Evolutionary conservation across 2,888 invertebrate genomes (phyloP).

Genomic region (Mycalesis mineus): DNA sequence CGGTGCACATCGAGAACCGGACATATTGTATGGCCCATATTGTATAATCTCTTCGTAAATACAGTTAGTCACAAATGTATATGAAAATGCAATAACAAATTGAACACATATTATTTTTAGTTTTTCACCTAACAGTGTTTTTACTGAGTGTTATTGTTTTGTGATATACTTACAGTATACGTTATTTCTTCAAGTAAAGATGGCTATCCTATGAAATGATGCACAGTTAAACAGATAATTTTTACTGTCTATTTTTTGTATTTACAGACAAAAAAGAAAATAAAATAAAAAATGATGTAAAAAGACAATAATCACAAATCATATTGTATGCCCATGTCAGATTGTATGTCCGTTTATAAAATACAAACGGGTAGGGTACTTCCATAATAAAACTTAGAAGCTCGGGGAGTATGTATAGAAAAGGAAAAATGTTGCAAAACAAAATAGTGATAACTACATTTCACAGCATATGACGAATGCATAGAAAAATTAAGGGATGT

Average conservation of each 20-base stretch:
- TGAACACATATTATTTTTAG: constrained; percentile 53
- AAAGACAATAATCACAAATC: constrained; percentile 23
- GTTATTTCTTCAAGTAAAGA: constrained; percentile 79
- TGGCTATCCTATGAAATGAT: constrained; percentile 85
- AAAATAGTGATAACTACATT: constrained; percentile 36
- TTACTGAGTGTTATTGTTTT: constrained; percentile 76
- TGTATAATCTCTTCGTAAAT: constrained; percentile 29
- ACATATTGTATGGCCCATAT: constrained; percentile 39
- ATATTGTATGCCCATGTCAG: constrained; percentile 16
- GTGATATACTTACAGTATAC: constrained; percentile 79
- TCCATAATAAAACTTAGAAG: constrained; percentile 38
- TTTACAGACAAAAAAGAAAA: constrained; percentile 66
- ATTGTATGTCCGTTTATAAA: constrained; percentile 14
- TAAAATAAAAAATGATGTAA: constrained; percentile 40
- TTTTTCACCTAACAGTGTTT: constrained; percentile 73
- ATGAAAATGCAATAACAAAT: constrained; percentile 51
- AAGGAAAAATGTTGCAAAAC: constrained; percentile 38
- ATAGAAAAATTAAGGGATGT: constrained; percentile 15
- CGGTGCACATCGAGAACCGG: constrained; percentile 55
- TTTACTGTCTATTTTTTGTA: constrained; percentile 80
- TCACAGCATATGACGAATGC: constrained; percentile 24
- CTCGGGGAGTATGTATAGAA: constrained; percentile 39
- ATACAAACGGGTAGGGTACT: constrained; percentile 23
- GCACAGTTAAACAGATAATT: constrained; percentile 87
- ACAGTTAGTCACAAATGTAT: constrained; percentile 57